Percentiles rank a stretch among this genome's conserved stretches.
Evolutionary conservation across 2,113 vertebrate species (phyloP).

Genomic region (Halichoerus grypus): DNA sequence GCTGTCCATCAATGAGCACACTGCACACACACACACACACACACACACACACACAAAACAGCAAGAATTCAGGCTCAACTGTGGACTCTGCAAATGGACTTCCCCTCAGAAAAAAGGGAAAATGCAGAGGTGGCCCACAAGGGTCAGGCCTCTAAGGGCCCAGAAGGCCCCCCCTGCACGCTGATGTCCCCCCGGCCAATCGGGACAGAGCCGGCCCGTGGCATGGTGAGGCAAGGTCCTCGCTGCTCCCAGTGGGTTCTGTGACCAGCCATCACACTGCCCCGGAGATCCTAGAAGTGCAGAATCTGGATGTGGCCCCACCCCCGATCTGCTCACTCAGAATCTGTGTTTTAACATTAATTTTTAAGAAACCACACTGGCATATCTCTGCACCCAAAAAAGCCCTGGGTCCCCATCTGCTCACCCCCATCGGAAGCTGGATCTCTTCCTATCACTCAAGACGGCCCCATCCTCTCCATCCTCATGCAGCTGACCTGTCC

Average conservation of each 20-base stretch:
- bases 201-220: rapidly evolving
- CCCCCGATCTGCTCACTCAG: not conserved
- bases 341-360: not conserved
- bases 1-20: not conserved
- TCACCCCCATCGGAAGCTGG: not conserved
- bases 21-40: not conserved
- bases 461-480: not conserved
- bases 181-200: not conserved
- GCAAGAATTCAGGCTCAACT: not conserved
- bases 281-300: not conserved
- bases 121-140: not conserved
- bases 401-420: not conserved
- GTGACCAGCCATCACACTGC: not conserved
- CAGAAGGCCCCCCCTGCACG: not conserved
- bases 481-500: rapidly evolving
- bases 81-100: not conserved
- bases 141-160: not conserved
- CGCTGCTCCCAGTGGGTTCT: not conserved
- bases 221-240: rapidly evolving
- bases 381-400: not conserved
- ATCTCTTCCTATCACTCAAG: no score
- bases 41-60: not conserved
- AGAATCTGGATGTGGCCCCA: not conserved
- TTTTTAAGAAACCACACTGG: not conserved
- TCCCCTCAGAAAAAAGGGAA: not conserved